A percentile compares a stretch with the other conserved stretches of the same genome.
These are phyloP conservation scores for Cygnus olor DNA, from an alignment of 2,797 vertebrate genomes.

Conservation along the genomic window DNA sequence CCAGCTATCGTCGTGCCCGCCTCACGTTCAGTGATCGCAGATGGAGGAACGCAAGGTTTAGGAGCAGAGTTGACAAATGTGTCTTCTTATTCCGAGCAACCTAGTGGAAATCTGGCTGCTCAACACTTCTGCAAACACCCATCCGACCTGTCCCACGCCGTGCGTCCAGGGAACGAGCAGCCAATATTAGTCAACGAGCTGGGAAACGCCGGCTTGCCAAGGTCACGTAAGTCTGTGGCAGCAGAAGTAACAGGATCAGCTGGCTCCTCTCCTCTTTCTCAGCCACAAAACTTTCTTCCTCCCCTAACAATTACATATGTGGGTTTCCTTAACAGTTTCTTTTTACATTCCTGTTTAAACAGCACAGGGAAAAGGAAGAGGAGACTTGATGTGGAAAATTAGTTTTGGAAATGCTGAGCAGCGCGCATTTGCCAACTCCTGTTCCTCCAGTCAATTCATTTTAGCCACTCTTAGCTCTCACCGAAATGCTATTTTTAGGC, in stretches of 20 bases:
- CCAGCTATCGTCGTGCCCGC: not conserved
- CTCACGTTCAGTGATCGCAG: not conserved
- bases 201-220: slow-evolving; percentile 21
- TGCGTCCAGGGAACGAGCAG: not conserved
- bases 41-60: not conserved
- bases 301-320: slow-evolving; percentile 66
- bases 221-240: slow-evolving; percentile 53
- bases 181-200: not conserved
- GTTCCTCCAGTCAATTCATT: slow-evolving; percentile 37
- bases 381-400: slow-evolving; percentile 74
- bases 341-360: slow-evolving; percentile 76
- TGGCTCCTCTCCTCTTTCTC: slow-evolving; percentile 53
- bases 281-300: slow-evolving; percentile 61
- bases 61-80: not conserved
- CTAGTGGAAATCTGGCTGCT: slow-evolving; percentile 17
- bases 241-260: slow-evolving; percentile 59
- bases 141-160: rapidly evolving
- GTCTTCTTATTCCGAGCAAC: not conserved
- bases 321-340: slow-evolving; percentile 73
- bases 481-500: slow-evolving; percentile 61
- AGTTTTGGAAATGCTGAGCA: slow-evolving; percentile 71
- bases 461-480: slow-evolving; percentile 16
- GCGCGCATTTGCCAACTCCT: slow-evolving; percentile 47
- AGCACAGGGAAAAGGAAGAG: slow-evolving; percentile 70
- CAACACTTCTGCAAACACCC: not conserved